phyloP scores from a whole-genome alignment of 2,113 vertebrate genomes.

The Rhea pennata region DNA sequence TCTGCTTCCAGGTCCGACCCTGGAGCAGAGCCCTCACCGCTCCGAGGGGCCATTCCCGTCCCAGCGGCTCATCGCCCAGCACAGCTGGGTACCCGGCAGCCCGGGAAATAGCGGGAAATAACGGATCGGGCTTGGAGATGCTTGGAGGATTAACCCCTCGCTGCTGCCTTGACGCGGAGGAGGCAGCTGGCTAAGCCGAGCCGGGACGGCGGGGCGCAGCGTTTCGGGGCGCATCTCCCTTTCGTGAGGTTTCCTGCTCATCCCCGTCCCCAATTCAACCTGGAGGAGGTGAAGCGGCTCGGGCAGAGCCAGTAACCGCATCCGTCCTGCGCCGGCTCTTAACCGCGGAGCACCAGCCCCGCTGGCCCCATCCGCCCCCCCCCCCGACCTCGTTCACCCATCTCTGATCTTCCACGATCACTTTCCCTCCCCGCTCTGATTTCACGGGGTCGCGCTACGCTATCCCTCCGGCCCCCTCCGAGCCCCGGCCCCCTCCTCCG shows the following conservation, averaged over 20 bases:
- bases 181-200: not conserved
- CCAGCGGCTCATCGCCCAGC: too few species aligned
- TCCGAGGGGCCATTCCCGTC: too few species aligned
- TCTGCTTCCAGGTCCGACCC: too few species aligned
- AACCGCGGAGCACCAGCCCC: fast-evolving
- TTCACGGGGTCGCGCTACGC: not conserved
- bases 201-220: not conserved
- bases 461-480: slow-evolving; percentile 4
- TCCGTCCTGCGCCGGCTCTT: not conserved
- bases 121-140: not conserved
- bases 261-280: fast-evolving
- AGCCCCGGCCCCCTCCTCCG: slow-evolving; percentile 43
- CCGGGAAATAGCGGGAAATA: too few species aligned
- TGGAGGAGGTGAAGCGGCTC: not conserved
- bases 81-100: too few species aligned
- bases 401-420: not conserved
- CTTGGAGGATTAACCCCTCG: fast-evolving
- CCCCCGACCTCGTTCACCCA: fast-evolving
- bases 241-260: not conserved
- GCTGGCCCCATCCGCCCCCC: fast-evolving
- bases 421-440: slow-evolving; percentile 41
- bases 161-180: not conserved
- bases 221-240: not conserved
- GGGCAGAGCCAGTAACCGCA: not conserved
- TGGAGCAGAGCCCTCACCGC: too few species aligned